phyloP scores from a whole-genome alignment of 2,797 vertebrate species.

The Aeoliscus strigatus region DNA sequence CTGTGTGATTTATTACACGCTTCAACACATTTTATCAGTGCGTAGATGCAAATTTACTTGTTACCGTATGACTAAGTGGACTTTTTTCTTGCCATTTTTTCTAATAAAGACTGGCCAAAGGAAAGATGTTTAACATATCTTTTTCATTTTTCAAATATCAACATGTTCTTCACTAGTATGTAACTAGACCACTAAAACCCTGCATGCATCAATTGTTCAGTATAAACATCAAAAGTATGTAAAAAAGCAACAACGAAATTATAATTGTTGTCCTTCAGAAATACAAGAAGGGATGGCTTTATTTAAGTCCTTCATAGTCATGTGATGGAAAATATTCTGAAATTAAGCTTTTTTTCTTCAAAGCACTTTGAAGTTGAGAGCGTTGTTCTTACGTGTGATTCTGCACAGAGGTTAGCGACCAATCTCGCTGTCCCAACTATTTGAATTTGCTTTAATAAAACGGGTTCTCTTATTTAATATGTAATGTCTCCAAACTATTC shows the following conservation, averaged over 20 bases:
- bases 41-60: too few relatives aligned
- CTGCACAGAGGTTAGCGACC: conserved; percentile 34
- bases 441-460: conserved; percentile 11
- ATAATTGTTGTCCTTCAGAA: not conserved
- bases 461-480: too few relatives aligned
- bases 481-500: too few relatives aligned
- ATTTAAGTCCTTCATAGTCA: conserved; percentile 20
- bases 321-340: conserved; percentile 26
- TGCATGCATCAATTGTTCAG: conserved; percentile 1
- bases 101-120: too few relatives aligned
- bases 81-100: too few relatives aligned
- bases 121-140: too few relatives aligned
- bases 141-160: too few relatives aligned
- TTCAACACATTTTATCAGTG: too few relatives aligned
- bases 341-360: conserved; percentile 37
- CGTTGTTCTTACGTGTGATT: conserved; percentile 41
- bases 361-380: conserved; percentile 59
- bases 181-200: too few relatives aligned
- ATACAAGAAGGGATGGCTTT: conserved; percentile 11
- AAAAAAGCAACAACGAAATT: conserved; percentile 2
- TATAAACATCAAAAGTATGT: not conserved
- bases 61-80: too few relatives aligned
- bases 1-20: too few relatives aligned
- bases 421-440: conserved; percentile 32
- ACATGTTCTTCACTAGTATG: too few relatives aligned